Base-by-base conservation (phyloP, 1,140 invertebrate genomes). In the Physella acuta region DNA sequence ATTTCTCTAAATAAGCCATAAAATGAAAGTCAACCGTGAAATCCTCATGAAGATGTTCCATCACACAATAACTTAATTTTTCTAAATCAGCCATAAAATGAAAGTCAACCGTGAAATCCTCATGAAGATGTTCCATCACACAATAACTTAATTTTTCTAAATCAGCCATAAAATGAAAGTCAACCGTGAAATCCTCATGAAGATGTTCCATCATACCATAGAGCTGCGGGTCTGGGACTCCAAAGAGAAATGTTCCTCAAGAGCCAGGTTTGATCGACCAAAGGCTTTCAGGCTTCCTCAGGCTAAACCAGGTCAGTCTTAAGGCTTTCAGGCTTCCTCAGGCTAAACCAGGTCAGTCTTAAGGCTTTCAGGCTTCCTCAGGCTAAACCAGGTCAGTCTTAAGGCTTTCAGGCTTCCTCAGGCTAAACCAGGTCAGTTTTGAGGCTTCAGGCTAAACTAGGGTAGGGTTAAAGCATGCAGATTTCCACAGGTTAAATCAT, bases 181-280 rank as follows among this genome's bases (percentile, higher is more conserved):
- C 58, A 81, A 77, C 11, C 78, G 78, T 26, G 80, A 81, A 4
- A 16, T 81, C 20, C 70, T 85, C 44, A 60, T 79, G 53, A 78
- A 80, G 71, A 69, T 85, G 71, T 84, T 79, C 61, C 75, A 75
- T 28, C 82, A 85, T 68, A 77, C 76, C 2, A 51, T 85, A 8
- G 78, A 82, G 52, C 62, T 85, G 26, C 55, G 80, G 28, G 77
- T 85, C 14, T 85, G 84, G 84, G 82, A 85, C 63, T 78, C 78
- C 26, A 82, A 81, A 65, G 82, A 84, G 36, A 84, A 82, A 71
- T 73, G 82, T 37, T 77, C 77, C 30, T 74, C 79, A 11, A 73
- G 80, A 62, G 81, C 82, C 17, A 74, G 77, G 31, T 84, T 81
- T 72, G 83, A 84, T 65, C 70, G 79, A 68, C 81, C 82, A 5